These are phyloP conservation scores for Megamerina dolium DNA, from an alignment of 2,888 invertebrate species.

Conservation along the genomic window DNA sequence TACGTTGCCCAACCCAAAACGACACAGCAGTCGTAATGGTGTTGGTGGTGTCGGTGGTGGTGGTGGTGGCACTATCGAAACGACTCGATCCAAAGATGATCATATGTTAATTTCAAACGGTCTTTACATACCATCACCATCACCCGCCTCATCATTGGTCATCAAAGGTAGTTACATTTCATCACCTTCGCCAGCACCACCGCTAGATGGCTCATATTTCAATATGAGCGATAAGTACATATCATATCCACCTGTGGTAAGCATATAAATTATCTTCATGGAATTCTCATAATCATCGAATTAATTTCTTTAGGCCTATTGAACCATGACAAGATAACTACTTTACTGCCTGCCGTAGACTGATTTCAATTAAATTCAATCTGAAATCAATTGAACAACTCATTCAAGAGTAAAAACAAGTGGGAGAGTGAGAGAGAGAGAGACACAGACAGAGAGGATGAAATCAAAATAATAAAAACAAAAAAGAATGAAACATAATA, in stretches of 20 bases:
- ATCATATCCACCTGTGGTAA: conserved; percentile 47
- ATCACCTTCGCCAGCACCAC: conserved; percentile 45
- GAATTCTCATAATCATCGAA: background rate
- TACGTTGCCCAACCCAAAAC: conserved; percentile 43
- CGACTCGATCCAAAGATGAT: conserved; percentile 42
- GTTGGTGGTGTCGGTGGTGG: conserved; percentile 27
- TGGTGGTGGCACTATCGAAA: conserved; percentile 31
- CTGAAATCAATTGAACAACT: background rate
- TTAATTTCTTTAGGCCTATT: background rate
- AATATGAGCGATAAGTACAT: conserved; percentile 47
- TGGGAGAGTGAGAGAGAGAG: background rate
- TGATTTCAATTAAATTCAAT: background rate
- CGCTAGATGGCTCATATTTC: conserved; percentile 44
- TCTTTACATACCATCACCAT: conserved; percentile 43
- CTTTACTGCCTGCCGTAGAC: background rate
- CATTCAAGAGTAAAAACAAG: background rate
- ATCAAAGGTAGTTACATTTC: conserved; percentile 47
- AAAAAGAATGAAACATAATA: background rate
- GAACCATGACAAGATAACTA: background rate
- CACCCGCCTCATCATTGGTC: conserved; percentile 43
- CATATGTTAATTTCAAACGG: conserved; percentile 45
- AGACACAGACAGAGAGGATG: background rate
- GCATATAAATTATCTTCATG: conserved; percentile 10
- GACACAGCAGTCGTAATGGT: conserved; percentile 41
- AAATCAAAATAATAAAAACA: background rate